A percentile compares a stretch with the other conserved stretches of the same genome.
Evolutionary conservation across 1,140 invertebrate genomes (phyloP).

Genomic region (Himalopsyche phryganea): DNA sequence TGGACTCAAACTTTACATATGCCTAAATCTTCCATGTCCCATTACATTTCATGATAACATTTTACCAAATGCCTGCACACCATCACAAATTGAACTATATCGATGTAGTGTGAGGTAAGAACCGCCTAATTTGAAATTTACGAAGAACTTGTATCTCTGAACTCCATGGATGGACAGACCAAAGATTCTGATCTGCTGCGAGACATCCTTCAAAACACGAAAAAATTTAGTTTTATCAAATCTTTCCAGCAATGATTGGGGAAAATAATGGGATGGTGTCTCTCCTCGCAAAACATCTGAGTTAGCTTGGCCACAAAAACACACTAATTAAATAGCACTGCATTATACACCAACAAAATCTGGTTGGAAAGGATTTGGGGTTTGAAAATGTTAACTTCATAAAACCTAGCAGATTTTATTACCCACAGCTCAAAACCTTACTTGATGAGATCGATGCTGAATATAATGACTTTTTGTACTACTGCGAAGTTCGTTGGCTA

Average conservation of each 20-base stretch:
- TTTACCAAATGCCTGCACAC: too few species aligned
- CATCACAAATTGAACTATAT: too few species aligned
- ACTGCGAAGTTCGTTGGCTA: too few species aligned
- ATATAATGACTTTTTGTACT: too few species aligned
- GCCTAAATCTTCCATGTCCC: too few species aligned
- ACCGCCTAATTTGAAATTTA: neutral
- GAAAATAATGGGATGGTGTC: neutral
- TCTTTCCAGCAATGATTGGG: neutral
- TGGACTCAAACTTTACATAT: too few species aligned
- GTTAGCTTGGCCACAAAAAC: neutral
- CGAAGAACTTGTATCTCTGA: slow-evolving; percentile 1
- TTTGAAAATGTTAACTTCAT: too few species aligned
- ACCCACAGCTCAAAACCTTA: too few species aligned
- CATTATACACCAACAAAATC: slow-evolving; percentile 3
- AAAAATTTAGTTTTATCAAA: neutral
- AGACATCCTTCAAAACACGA: neutral
- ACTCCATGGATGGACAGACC: slow-evolving; percentile 3
- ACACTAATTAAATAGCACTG: neutral
- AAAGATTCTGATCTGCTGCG: neutral
- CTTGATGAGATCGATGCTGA: too few species aligned
- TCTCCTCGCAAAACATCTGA: neutral
- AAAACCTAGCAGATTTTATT: too few species aligned
- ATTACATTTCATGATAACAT: too few species aligned
- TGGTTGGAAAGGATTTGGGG: slow-evolving; percentile 3
- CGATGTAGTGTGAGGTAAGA: too few species aligned